Evolutionary conservation across 2,113 vertebrate genomes (phyloP).

Genomic region (Pyrgilauda ruficollis): DNA sequence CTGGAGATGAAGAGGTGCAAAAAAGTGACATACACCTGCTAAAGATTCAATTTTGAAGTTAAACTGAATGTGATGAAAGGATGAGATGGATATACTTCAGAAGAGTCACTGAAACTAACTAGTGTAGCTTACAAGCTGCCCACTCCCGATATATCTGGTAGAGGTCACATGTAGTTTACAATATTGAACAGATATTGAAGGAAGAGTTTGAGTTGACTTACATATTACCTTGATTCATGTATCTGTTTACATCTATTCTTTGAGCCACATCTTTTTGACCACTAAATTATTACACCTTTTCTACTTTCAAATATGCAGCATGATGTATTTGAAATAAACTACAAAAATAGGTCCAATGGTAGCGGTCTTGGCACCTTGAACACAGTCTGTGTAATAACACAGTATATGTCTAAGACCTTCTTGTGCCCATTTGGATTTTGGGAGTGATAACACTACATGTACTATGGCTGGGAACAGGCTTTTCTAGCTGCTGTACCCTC

Average conservation of each 20-base stretch:
- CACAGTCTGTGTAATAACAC: rapidly evolving
- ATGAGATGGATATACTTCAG: neutral
- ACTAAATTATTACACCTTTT: neutral
- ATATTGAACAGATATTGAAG: neutral
- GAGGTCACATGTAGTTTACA: neutral
- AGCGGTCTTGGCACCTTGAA: neutral
- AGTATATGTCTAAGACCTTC: neutral
- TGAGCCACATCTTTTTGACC: neutral
- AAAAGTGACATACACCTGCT: neutral
- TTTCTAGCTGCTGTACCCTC: neutral
- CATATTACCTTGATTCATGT: neutral
- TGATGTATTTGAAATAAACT: neutral
- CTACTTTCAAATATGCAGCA: neutral
- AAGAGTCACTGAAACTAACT: neutral
- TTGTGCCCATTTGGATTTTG: neutral
- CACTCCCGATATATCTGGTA: neutral
- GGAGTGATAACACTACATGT: neutral
- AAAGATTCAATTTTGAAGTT: neutral
- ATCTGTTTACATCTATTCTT: neutral
- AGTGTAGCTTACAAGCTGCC: neutral
- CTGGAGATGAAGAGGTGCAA: neutral
- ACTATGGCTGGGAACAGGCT: neutral
- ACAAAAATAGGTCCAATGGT: neutral
- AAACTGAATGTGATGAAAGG: neutral
- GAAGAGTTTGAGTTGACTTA: neutral